Evolutionary conservation across 1,140 invertebrate genomes (phyloP).

Genomic region (Lordiphosa stackelbergi): DNA sequence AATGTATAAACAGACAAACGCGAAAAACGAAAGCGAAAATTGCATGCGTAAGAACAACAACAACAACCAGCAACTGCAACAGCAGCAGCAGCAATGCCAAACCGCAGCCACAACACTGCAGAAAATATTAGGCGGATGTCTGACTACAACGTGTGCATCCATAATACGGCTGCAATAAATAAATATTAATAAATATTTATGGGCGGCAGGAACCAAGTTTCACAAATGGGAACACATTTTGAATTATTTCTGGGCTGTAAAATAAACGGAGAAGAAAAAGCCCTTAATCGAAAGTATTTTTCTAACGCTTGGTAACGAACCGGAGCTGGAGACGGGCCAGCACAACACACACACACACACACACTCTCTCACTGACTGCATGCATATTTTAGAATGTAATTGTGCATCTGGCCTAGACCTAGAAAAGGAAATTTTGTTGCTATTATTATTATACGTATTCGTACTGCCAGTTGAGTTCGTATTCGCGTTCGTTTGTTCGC

Average conservation of each 20-base stretch:
- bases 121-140: conserved; percentile 71
- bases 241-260: no score
- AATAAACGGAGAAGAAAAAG: not conserved
- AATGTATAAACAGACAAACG: conserved; percentile 55
- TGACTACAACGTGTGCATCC: conserved; percentile 62
- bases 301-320: conserved; percentile 2
- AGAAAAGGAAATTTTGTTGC: conserved; percentile 77
- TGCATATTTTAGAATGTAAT: conserved; percentile 77
- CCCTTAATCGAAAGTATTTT: conserved; percentile 4
- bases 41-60: conserved; percentile 61
- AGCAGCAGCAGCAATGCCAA: conserved; percentile 5
- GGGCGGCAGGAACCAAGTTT: conserved; percentile 25
- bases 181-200: conserved; percentile 45
- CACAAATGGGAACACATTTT: no score
- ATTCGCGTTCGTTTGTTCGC: conserved; percentile 27
- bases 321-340: conserved; percentile 5
- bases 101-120: conserved; percentile 13
- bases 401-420: conserved; percentile 77
- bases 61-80: conserved; percentile 23
- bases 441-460: conserved; percentile 63
- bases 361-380: conserved; percentile 28
- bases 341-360: not conserved
- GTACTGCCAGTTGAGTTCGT: conserved; percentile 31
- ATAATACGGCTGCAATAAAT: conserved; percentile 38
- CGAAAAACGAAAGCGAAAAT: conserved; percentile 63